Base-by-base conservation (phyloP, 2,888 invertebrate species). In the Crocallis elinguaria region DNA sequence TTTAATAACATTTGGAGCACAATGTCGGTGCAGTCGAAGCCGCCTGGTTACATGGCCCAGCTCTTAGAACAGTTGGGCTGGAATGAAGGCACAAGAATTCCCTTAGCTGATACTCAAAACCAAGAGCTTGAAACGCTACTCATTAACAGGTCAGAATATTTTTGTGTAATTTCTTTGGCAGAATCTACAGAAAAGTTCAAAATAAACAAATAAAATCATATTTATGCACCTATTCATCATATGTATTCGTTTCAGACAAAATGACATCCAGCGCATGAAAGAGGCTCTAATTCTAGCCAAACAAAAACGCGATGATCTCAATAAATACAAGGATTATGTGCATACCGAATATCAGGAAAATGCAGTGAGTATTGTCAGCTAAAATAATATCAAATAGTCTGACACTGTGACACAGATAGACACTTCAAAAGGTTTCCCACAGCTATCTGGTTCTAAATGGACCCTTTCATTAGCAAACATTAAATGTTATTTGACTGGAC, bases 71-170 rank as follows among this genome's bases (percentile, higher is more conserved):
- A 94, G 64, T 87, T 96, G 52, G 96, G 96, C 1, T 96, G 95
- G 95, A 92, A 93, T 49, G 94, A 95, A 70, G 96, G 96, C 4
- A 95, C 95, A 54, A 94, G 95, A 71, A 93, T 96, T 66, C 97
- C 97, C 2, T 93, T 97, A 57, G 96, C 97, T 0, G 95, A 95
- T 84, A 92, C 93, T 33, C 95, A 95, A 70, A 97, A 97, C 50
- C 84, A 88, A 68, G 72, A 69, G 37, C 66, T 87, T 25, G 92
- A 92, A 75, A 74, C 71, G 16, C 58, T 78, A 14, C 67, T 92
- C 13, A 84, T 89, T 54, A 62, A 77, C 9, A 86, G 89, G 92
- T 90, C 67, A 38, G 43, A 6, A 39, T 14, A n/a, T 37, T 46
- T 37, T n/a, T n/a, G n/a, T n/a, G 30, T 29, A 2, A 8, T 0